Base-by-base conservation (phyloP, 2,113 vertebrate genomes). In the Steatornis caripensis region DNA sequence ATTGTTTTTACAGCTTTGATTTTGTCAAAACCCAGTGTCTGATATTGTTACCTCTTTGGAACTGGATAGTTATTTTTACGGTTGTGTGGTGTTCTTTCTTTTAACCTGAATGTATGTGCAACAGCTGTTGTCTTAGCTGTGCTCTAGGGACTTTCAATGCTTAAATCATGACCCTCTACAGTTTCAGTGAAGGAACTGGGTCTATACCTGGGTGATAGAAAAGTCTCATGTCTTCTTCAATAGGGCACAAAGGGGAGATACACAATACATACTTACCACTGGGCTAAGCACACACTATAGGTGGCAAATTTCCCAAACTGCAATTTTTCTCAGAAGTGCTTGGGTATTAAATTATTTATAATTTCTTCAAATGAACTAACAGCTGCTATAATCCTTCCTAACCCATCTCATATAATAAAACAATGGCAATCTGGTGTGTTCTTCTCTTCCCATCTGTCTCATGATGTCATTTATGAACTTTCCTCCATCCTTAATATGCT, bases 281-380 rank as follows among this genome's bases (percentile, higher is more conserved):
- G 18, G 0, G 5, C 62, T 90, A 85, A 79, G 26, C 32, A 46
- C 10, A 29, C 0, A 0, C 20, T 43, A 9, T 64, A 53, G 37
- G n/a, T 69, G 57, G 18, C 14, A 8, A 6, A 70, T 65, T 90
- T 41, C 15, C 24, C 6, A 18, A 78, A 86, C 11, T 60, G 18
- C 30, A 48, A 2, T 58, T 93, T 58, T 70, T 49, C 39, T 83
- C 71, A 78, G 76, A 74, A 84, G 24, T 19, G 45, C 19, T 60
- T 8, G 5, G 26, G 13, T 65, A 79, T 82, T 90, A 58, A 53
- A 84, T 57, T 91, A 6, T 68, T 76, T n/a, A 13, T 51, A 32
- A 75, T 81, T 95, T 93, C 27, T 58, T 86, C 43, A 94, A 46
- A 81, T 88, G 75, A 95, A 64, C 43, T 66, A 95, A 45, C 15